A percentile compares a stretch with the other conserved stretches of the same genome.
These are phyloP conservation scores for Clistopyga incitator DNA, from an alignment of 2,888 invertebrate genomes.

Conservation along the genomic window DNA sequence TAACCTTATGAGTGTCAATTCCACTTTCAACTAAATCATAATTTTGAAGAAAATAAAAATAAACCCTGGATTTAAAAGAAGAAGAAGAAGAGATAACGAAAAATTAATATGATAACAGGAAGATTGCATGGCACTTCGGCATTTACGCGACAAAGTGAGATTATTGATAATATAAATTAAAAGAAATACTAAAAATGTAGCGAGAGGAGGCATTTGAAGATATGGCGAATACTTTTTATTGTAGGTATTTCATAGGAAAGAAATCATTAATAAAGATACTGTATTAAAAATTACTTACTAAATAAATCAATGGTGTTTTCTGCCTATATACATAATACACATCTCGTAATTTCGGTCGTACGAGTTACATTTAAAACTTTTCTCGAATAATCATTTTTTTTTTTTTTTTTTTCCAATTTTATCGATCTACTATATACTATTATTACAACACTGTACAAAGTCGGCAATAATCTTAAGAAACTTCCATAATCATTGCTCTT, in stretches of 20 bases:
- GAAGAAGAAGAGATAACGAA: slow-evolving; percentile 67
- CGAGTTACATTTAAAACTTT: slow-evolving; percentile 75
- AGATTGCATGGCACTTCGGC: slow-evolving; percentile 78
- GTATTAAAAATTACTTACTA: slow-evolving; percentile 80
- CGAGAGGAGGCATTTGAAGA: slow-evolving; percentile 72
- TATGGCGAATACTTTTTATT: slow-evolving; percentile 83
- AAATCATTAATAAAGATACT: slow-evolving; percentile 76
- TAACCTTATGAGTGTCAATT: slow-evolving; percentile 84
- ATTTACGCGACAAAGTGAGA: slow-evolving; percentile 86
- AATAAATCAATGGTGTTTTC: slow-evolving; percentile 83
- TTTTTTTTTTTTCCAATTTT: slow-evolving; percentile 70
- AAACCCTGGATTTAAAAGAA: slow-evolving; percentile 56
- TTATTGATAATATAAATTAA: slow-evolving; percentile 84
- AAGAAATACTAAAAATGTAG: slow-evolving; percentile 80
- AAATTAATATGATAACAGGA: slow-evolving; percentile 74
- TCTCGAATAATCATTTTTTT: slow-evolving; percentile 71
- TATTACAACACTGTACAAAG: slow-evolving; percentile 84
- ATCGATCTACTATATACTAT: slow-evolving; percentile 77
- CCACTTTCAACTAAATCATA: slow-evolving; percentile 83
- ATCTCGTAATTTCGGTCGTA: slow-evolving; percentile 72
- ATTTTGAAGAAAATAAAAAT: slow-evolving; percentile 77
- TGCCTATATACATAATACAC: slow-evolving; percentile 76
- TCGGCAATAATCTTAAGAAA: slow-evolving; percentile 84
- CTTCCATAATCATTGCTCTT: slow-evolving; percentile 82
- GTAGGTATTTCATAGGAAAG: slow-evolving; percentile 82